Conservation (phyloP, 30 jellyfish, hydroid and myxozoan genomes). For the Phacellophora camtschatica region DNA sequence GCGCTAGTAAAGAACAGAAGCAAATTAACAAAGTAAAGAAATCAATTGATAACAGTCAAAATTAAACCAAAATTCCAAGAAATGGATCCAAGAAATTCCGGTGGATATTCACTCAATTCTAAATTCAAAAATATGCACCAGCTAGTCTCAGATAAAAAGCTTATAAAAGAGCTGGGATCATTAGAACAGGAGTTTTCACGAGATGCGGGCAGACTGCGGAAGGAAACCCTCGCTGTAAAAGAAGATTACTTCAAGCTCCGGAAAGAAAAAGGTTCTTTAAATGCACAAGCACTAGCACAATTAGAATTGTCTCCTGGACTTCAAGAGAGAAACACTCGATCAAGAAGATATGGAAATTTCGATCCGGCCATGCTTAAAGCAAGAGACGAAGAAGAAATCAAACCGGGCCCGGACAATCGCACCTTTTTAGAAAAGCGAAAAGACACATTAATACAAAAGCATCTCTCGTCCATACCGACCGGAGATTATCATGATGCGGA, state of each 20-base stretch:
- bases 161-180: constrained; percentile 39
- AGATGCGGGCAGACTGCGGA: constrained; percentile 22
- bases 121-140: constrained; percentile 50
- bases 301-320: constrained; percentile 58
- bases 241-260: constrained; percentile 48
- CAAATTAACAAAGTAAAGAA: too few species aligned
- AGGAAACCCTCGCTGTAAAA: constrained; percentile 52
- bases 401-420: constrained; percentile 31
- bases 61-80: too few species aligned
- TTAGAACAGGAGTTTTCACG: constrained; percentile 50
- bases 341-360: constrained; percentile 45
- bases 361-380: constrained; percentile 71
- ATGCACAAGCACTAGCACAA: constrained; percentile 31
- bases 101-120: constrained; percentile 34
- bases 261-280: constrained; percentile 49
- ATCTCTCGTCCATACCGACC: constrained; percentile 48
- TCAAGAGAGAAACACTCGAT: constrained; percentile 60
- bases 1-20: too few species aligned
- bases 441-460: constrained; percentile 29
- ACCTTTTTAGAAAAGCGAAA: constrained; percentile 50
- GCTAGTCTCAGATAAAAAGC: constrained; percentile 45
- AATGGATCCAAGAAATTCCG: constrained; percentile 45
- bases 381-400: constrained; percentile 40
- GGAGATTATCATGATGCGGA: constrained; percentile 11
- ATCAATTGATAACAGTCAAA: too few species aligned